These are phyloP conservation scores for Eretmochelys imbricata DNA, from an alignment of 2,113 vertebrate genomes.

Conservation along the genomic window DNA sequence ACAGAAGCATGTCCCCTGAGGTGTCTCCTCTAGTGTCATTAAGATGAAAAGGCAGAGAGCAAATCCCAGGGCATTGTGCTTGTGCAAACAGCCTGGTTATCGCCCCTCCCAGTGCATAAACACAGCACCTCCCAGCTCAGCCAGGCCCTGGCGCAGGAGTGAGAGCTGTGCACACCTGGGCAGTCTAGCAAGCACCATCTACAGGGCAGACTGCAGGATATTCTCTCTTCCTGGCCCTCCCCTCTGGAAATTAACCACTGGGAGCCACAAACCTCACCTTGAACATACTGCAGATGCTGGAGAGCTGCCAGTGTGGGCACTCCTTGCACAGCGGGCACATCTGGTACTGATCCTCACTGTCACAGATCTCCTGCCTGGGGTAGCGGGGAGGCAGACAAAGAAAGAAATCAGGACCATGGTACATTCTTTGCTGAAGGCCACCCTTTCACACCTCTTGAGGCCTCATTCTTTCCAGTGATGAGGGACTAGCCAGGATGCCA, in stretches of 20 bases:
- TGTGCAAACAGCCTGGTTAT: too few species aligned
- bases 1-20: background rate
- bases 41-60: background rate
- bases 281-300: slow-evolving; percentile 68
- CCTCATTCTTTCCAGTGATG: background rate
- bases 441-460: background rate
- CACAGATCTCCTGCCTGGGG: slow-evolving; percentile 65
- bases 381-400: background rate
- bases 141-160: background rate
- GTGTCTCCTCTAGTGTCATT: background rate
- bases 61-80: background rate
- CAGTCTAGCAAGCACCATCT: background rate
- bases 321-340: slow-evolving; percentile 75
- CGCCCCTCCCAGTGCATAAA: background rate
- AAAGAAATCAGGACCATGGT: background rate
- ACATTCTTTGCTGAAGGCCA: too few species aligned
- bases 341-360: background rate
- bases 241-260: background rate
- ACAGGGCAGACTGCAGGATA: rapidly evolving
- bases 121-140: background rate
- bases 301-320: slow-evolving; percentile 76
- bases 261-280: slow-evolving; percentile 55
- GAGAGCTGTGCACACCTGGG: too few species aligned
- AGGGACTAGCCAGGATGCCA: background rate
- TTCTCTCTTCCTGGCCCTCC: rapidly evolving